These are phyloP conservation scores for Brachionus calyciflorus DNA, from an alignment of 1,140 invertebrate genomes.

Conservation along the genomic window DNA sequence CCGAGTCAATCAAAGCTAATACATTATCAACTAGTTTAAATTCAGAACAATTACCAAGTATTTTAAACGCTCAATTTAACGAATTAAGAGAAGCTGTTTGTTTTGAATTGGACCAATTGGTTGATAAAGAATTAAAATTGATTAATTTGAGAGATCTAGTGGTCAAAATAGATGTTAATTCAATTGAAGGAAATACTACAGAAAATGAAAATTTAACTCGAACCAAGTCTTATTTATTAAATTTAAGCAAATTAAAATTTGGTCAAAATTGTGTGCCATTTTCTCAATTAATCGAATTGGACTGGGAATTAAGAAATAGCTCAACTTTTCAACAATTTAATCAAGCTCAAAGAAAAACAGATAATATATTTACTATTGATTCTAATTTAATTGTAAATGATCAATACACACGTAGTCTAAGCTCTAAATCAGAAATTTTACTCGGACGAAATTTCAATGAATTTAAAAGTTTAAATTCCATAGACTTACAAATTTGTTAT, in stretches of 20 bases:
- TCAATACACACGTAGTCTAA: neutral
- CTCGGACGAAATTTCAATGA: conserved; percentile 23
- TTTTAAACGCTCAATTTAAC: conserved; percentile 34
- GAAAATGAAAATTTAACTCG: neutral
- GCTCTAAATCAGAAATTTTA: neutral
- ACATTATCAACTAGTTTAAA: neutral
- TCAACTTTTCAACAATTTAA: conserved; percentile 4
- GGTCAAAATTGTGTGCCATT: conserved; percentile 43
- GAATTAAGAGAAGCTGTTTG: conserved; percentile 43
- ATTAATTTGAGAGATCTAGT: neutral
- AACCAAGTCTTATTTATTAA: conserved; percentile 25
- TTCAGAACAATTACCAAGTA: conserved; percentile 6
- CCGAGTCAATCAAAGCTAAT: neutral
- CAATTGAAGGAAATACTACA: neutral
- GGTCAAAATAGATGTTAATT: conserved; percentile 16
- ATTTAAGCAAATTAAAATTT: conserved; percentile 27
- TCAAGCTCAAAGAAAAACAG: neutral
- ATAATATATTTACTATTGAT: neutral
- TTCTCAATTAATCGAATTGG: conserved; percentile 34
- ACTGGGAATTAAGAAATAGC: conserved; percentile 28
- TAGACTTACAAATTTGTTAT: conserved; percentile 33
- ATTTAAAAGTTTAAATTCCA: conserved; percentile 26
- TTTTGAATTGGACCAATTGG: conserved; percentile 30
- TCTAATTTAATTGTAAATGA: conserved; percentile 31
- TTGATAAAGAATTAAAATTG: conserved; percentile 2